Evolutionary conservation across 2,797 vertebrate genomes (phyloP).

Genomic region (Pantherophis alleghaniensis): DNA sequence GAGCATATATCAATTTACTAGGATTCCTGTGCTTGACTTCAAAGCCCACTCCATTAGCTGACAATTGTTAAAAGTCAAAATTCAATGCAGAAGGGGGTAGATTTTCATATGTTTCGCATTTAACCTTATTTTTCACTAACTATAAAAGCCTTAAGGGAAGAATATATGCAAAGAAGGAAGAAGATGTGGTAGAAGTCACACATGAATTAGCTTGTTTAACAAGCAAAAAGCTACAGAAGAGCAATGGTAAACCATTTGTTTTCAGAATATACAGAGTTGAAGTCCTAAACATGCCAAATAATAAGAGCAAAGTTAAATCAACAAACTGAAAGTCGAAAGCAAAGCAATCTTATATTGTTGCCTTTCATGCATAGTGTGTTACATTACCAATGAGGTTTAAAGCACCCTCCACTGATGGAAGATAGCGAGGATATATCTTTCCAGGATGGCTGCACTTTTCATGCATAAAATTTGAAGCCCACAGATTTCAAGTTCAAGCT

Average conservation of each 20-base stretch:
- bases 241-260: not conserved
- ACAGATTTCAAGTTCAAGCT: not conserved
- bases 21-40: not conserved
- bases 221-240: not conserved
- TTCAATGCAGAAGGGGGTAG: not conserved
- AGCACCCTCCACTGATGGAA: not conserved
- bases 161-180: not conserved
- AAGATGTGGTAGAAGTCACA: not conserved
- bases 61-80: not conserved
- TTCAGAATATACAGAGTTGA: not conserved
- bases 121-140: not conserved
- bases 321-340: not conserved
- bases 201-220: not conserved
- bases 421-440: not conserved
- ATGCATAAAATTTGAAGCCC: not conserved
- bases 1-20: not conserved
- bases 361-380: not conserved
- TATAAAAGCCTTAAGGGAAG: not conserved
- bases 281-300: not conserved
- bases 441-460: not conserved
- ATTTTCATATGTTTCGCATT: not conserved
- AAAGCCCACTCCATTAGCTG: not conserved
- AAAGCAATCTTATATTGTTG: not conserved
- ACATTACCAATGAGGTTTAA: not conserved
- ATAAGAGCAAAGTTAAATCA: not conserved